A percentile compares a stretch with the other conserved stretches of the same genome.
phyloP scores from a whole-genome alignment of 1,140 invertebrate genomes.

The Penaeus chinensis region DNA sequence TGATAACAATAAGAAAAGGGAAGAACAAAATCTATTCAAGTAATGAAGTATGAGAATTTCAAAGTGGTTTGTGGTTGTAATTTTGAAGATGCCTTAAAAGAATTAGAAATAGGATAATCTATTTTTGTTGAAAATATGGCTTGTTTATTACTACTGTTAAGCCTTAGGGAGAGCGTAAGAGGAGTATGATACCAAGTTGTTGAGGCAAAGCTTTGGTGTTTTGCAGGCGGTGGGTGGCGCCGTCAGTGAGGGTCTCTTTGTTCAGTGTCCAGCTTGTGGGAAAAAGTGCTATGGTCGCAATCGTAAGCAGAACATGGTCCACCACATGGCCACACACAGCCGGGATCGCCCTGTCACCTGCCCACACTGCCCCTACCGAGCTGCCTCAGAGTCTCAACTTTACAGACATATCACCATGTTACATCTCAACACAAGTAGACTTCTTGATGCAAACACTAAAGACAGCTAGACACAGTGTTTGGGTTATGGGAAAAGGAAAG shows the following conservation, averaged over 20 bases:
- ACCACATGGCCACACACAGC: slow-evolving; percentile 64
- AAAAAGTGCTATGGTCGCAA: slow-evolving; percentile 64
- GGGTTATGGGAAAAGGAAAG: neutral
- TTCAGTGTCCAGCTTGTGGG: slow-evolving; percentile 61
- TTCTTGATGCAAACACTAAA: slow-evolving; percentile 33
- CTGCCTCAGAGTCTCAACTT: slow-evolving; percentile 58
- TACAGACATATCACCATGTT: slow-evolving; percentile 61
- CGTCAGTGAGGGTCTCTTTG: slow-evolving; percentile 55
- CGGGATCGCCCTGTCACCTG: slow-evolving; percentile 56
- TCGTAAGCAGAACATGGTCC: slow-evolving; percentile 63
- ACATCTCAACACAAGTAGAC: slow-evolving; percentile 48
- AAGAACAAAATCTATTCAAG: too few species aligned
- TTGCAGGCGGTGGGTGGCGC: slow-evolving; percentile 55
- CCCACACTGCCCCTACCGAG: slow-evolving; percentile 60
- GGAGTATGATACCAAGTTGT: slow-evolving; percentile 7
- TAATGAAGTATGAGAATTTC: too few species aligned
- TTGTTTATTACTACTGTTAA: neutral
- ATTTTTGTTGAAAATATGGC: neutral
- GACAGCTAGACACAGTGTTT: slow-evolving; percentile 18
- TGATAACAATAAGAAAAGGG: too few species aligned
- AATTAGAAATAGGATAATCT: too few species aligned
- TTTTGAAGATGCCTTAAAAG: too few species aligned
- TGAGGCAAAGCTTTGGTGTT: slow-evolving; percentile 61
- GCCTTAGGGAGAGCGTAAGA: neutral
- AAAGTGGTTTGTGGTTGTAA: too few species aligned